Conservation (phyloP, 2,797 vertebrate genomes). For the Sphenopsis melanotis region DNA sequence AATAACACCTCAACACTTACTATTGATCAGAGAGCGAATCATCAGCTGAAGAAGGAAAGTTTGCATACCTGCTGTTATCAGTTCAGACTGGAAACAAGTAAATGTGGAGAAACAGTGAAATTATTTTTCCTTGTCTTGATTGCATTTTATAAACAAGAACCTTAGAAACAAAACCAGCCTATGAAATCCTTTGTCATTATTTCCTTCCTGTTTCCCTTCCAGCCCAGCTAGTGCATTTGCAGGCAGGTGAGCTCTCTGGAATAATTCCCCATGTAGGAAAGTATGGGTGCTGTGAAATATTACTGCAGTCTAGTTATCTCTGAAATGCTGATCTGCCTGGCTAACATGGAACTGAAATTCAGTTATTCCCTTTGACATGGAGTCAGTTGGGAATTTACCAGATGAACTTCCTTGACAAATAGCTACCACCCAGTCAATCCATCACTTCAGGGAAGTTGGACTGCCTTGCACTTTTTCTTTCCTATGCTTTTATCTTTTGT, state of each 20-base stretch:
- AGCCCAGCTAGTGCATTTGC: neutral
- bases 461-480: neutral
- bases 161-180: neutral
- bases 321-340: constrained; percentile 6
- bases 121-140: neutral
- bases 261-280: neutral
- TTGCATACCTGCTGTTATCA: neutral
- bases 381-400: constrained; percentile 28
- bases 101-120: neutral
- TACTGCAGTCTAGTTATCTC: neutral
- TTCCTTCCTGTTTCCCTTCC: neutral
- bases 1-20: neutral
- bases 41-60: neutral
- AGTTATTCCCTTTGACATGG: constrained; percentile 22
- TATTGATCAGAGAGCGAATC: neutral
- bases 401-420: constrained; percentile 45
- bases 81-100: neutral
- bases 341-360: neutral
- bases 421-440: constrained; percentile 16
- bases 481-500: neutral
- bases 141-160: neutral
- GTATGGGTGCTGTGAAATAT: neutral
- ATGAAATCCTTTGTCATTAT: neutral
- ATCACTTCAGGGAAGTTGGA: constrained; percentile 13
- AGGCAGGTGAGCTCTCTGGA: neutral